Conservation (phyloP, 2,888 invertebrate genomes). For the Drosophila setosimentum region DNA sequence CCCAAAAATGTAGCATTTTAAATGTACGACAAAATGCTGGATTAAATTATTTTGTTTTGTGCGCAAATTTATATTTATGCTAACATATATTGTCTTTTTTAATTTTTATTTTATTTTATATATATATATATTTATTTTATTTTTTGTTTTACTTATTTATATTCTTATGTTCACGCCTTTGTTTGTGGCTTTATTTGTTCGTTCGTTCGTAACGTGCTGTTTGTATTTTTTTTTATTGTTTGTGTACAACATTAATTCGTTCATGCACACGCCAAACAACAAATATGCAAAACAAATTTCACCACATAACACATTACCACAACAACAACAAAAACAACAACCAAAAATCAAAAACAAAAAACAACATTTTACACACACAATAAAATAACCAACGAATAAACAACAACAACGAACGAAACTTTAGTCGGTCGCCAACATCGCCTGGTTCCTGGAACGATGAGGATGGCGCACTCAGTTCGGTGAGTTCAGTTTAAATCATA, state of each 20-base stretch:
- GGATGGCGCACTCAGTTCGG: constrained; percentile 83
- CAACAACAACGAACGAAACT: constrained; percentile 25
- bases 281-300: constrained; percentile 58
- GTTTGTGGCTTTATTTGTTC: constrained; percentile 55
- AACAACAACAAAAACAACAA: constrained; percentile 38
- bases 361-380: constrained; percentile 36
- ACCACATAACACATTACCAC: constrained; percentile 44
- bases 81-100: constrained; percentile 27
- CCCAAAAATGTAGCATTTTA: constrained; percentile 1
- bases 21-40: constrained; percentile 13
- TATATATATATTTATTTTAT: constrained; percentile 2
- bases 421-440: constrained; percentile 84
- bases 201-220: constrained; percentile 64
- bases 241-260: constrained; percentile 72
- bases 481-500: constrained; percentile 58
- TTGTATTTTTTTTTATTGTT: constrained; percentile 75
- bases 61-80: constrained; percentile 34
- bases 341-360: constrained; percentile 28
- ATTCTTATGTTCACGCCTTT: constrained; percentile 64
- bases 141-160: no score
- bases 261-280: constrained; percentile 62
- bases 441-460: constrained; percentile 85
- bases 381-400: constrained; percentile 40
- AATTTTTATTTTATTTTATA: neutral
- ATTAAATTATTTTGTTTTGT: constrained; percentile 21